Evolutionary conservation across 2,797 vertebrate genomes (phyloP), one percentile per base, ranked within the genome.

Genomic region (Sebastes oblongus): DNA sequence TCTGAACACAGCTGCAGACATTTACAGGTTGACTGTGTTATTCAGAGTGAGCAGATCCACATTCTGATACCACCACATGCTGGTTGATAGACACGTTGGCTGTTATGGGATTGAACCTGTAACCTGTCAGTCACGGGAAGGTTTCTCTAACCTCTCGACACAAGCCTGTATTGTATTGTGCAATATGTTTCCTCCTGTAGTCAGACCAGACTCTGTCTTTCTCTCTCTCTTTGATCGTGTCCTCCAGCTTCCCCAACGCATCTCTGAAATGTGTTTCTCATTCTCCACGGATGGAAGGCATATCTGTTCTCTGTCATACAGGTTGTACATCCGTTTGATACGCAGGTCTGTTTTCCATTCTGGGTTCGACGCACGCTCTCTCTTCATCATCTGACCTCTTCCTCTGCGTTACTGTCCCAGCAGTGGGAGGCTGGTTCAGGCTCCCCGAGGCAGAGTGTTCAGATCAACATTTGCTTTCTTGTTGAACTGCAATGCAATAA

Each of bases 231-330:
- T 54, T 68, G 59, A 72, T 80, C 29, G 6, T 22, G 11, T 42
- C 4, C 10, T 32, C 16, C 25, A 32, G 3, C 46, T 50, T 71
- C 10, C 22, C 27, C 1, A 5, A 46, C 0, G 4, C 22, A 0
- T 8, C n/a, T 11, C 25, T 61, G 36, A 66, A 81, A 85, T 69
- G 66, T 86, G 84, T 32, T 72, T 68, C 24, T 78, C 4, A 9
- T 78, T 86, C 58, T 79, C 69, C 58, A 8, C 5, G 66, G 20
- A n/a, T 20, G 10, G 14, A 12, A 52, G 8, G n/a, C 46, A 1
- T 18, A 2, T 76, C 64, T 29, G 58, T 30, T 60, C 5, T 34
- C 24, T 58, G 24, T 32, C 36, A 10, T 12, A 46, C 42, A 58
- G 64, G 29, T 79, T 12, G 20, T n/a, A 1, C 3, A 13, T 50